phyloP scores from a whole-genome alignment of 64 coral and sea anemone species.

The Porites lutea region DNA sequence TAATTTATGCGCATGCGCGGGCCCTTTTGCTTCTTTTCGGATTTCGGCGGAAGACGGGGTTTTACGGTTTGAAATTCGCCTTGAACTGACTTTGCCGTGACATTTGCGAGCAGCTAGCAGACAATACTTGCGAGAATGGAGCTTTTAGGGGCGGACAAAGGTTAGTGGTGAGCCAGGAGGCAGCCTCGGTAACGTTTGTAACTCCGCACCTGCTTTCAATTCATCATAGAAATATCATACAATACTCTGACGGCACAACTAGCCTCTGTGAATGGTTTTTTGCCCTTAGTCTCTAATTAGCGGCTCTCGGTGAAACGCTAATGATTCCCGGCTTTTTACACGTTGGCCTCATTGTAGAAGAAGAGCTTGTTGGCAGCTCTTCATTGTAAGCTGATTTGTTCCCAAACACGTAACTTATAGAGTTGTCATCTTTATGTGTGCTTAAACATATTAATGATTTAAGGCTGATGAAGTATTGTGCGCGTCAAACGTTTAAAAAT shows the following conservation, averaged over 20 bases:
- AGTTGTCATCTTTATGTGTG: slow-evolving; percentile 33
- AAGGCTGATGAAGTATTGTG: slow-evolving; percentile 20
- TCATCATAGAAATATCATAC: slow-evolving; percentile 63
- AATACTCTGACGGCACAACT: slow-evolving; percentile 47
- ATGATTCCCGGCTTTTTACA: slow-evolving; percentile 29
- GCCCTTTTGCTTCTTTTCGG: background rate
- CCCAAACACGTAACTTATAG: background rate
- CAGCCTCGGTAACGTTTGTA: slow-evolving; percentile 74
- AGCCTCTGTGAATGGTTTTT: slow-evolving; percentile 40
- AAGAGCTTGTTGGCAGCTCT: background rate
- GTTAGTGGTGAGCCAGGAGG: slow-evolving; percentile 37
- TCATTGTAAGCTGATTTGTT: background rate
- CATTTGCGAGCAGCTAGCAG: background rate
- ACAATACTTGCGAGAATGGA: slow-evolving; percentile 5
- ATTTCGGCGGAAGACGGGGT: background rate
- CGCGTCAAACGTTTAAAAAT: slow-evolving; percentile 27
- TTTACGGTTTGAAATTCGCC: slow-evolving; percentile 9
- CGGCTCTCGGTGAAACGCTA: slow-evolving; percentile 61
- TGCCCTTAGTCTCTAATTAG: slow-evolving; percentile 68
- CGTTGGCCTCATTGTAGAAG: slow-evolving; percentile 35
- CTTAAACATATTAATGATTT: slow-evolving; percentile 50
- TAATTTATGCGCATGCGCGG: slow-evolving; percentile 53
- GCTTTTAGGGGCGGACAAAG: slow-evolving; percentile 64
- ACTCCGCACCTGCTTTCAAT: slow-evolving; percentile 42
- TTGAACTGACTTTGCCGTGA: slow-evolving; percentile 36